These are phyloP conservation scores for Epizoanthus ramosus DNA, from an alignment of 92 coral and sea anemone genomes.

Conservation along the genomic window DNA sequence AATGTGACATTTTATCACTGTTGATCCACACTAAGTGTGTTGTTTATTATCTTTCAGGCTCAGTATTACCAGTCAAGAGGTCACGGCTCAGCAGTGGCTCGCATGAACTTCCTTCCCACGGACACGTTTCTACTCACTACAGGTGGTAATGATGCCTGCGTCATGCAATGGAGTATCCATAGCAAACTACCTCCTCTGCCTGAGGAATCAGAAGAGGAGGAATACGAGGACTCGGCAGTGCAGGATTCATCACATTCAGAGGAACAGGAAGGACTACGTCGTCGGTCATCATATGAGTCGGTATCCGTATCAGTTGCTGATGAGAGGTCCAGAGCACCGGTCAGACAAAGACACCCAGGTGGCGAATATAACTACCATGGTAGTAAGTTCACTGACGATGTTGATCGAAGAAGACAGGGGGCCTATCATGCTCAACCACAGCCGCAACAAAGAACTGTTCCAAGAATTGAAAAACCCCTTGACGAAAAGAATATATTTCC, in stretches of 20 bases:
- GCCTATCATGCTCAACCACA: not conserved
- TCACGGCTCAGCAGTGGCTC: conserved; percentile 82
- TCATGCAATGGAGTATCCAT: conserved; percentile 83
- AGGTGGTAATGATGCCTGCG: conserved; percentile 81
- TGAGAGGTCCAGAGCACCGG: not conserved
- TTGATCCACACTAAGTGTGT: not conserved
- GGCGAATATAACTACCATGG: conserved; percentile 15
- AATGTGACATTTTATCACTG: not conserved
- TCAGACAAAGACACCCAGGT: conserved; percentile 5
- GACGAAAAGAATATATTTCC: conserved; percentile 3
- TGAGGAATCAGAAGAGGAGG: conserved; percentile 61
- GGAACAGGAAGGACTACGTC: not conserved
- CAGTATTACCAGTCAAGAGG: conserved; percentile 90
- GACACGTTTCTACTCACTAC: conserved; percentile 79
- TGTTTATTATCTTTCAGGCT: conserved; percentile 49
- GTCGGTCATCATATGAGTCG: conserved; percentile 2
- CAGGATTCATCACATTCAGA: conserved; percentile 12
- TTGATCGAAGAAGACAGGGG: conserved; percentile 20
- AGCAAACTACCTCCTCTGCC: conserved; percentile 57
- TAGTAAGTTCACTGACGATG: not conserved
- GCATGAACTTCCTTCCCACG: conserved; percentile 74
- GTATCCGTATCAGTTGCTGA: not conserved
- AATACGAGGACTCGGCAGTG: conserved; percentile 1
- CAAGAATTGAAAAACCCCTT: not conserved
- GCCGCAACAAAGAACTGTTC: not conserved